Evolutionary conservation across 2,113 vertebrate species (phyloP).

Genomic region (Castor canadensis): DNA sequence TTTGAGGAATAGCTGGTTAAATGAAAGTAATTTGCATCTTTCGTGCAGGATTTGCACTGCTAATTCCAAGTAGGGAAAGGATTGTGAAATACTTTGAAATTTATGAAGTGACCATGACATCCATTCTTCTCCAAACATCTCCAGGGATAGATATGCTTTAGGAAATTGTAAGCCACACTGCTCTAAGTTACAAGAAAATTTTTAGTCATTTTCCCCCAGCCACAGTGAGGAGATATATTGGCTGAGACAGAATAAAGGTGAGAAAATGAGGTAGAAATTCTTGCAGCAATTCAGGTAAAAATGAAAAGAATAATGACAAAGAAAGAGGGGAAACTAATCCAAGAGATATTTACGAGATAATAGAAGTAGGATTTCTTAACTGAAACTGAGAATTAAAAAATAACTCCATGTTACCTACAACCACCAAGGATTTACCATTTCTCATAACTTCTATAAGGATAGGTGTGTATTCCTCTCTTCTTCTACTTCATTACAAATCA

Average conservation of each 20-base stretch:
- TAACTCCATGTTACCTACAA: not conserved
- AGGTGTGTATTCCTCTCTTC: rapidly evolving
- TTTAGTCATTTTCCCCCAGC: not conserved
- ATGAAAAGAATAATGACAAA: not conserved
- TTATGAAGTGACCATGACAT: not conserved
- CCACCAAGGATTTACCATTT: not conserved
- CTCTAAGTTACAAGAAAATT: not conserved
- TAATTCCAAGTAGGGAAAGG: not conserved
- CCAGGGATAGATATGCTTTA: not conserved
- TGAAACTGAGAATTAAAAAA: not conserved
- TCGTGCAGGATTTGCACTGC: not conserved
- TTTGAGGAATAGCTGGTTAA: not conserved
- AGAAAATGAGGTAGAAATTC: not conserved
- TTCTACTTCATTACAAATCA: not conserved
- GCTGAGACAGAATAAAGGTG: not conserved
- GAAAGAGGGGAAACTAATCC: not conserved
- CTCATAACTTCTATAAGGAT: not conserved
- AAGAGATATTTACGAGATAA: not conserved
- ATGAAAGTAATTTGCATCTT: not conserved
- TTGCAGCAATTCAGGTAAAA: not conserved
- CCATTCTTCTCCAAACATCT: not conserved
- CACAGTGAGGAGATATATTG: not conserved
- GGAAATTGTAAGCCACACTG: not conserved
- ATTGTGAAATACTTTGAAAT: not conserved
- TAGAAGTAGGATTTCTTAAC: not conserved